Base-by-base conservation (phyloP, 2,113 vertebrate species). In the Dicerorhinus sumatrensis region DNA sequence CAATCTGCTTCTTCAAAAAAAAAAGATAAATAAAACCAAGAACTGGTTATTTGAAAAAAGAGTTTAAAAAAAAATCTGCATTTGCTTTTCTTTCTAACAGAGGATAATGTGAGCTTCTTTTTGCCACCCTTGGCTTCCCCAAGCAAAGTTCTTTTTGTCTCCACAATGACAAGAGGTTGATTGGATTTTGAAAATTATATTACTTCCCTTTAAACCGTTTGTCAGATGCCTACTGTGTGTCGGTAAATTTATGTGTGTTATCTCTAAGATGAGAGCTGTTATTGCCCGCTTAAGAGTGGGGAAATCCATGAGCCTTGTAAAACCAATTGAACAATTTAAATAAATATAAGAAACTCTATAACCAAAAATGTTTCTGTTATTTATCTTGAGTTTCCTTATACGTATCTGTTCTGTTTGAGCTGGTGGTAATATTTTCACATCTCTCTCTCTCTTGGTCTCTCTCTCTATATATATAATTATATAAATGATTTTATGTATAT, bases 291-390 rank as follows among this genome's bases (percentile, higher is more conserved):
- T 85, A 16, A 72, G 89, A 67, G 70, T 84, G 54, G 25, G 21
- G 31, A 56, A 88, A 48, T 36, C 17, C 31, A 42, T 13, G 72
- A 95, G 72, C n/a, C 48, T 90, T 87, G 56, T 54, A 25, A 87
- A 84, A 86, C 95, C 33, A 31, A 90, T 84, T 54, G 60, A 96
- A 65, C 33, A 56, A 92, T 89, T 48, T 63, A 84, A 29, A 5
- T 94, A 94, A 87, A 36, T 58, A 2, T 27, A 80, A 80, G 31
- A 63, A 93, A 91, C 27, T 88, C 81, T 75, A n/a, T 73, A 63
- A n/a, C 65, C 31, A 29, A 84, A 94, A 95, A 84, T 76, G 46
- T 65, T 31, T 70, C 36, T 96, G 21, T 76, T 63, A 48, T 93
- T 90, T 79, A 60, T 88, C 75, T 84, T 56, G 60, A 63, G 25